Evolutionary conservation across 2,888 invertebrate genomes (phyloP).

Genomic region (Limnephilus marmoratus): DNA sequence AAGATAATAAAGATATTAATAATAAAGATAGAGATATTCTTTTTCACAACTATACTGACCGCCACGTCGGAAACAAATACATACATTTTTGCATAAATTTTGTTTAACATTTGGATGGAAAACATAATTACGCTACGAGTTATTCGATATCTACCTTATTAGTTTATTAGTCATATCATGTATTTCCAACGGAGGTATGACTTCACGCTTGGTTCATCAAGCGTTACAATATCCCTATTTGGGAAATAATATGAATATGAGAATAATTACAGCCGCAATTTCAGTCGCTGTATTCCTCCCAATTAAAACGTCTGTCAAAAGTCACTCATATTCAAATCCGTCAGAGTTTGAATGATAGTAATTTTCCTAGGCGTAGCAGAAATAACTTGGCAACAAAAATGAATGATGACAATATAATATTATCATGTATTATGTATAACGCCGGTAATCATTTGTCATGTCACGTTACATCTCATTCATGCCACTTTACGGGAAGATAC

Average conservation of each 20-base stretch:
- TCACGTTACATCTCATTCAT: slow-evolving; percentile 56
- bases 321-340: slow-evolving; percentile 36
- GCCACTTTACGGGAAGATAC: slow-evolving; percentile 60
- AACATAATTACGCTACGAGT: not conserved
- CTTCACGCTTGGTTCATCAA: not conserved
- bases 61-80: too few relatives aligned
- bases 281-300: not conserved
- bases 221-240: not conserved
- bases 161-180: not conserved
- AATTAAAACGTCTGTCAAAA: slow-evolving; percentile 25
- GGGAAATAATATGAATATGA: not conserved
- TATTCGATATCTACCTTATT: not conserved
- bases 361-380: not conserved
- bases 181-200: not conserved
- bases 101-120: not conserved
- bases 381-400: slow-evolving; percentile 43
- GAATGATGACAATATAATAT: slow-evolving; percentile 39
- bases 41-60: too few relatives aligned
- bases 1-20: too few relatives aligned
- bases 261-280: not conserved
- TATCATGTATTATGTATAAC: slow-evolving; percentile 21
- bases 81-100: not conserved
- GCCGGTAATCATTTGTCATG: slow-evolving; percentile 57
- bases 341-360: slow-evolving; percentile 2
- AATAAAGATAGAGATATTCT: too few relatives aligned